Evolutionary conservation across 2,888 invertebrate species (phyloP).

Genomic region (Baronia brevicornis): DNA sequence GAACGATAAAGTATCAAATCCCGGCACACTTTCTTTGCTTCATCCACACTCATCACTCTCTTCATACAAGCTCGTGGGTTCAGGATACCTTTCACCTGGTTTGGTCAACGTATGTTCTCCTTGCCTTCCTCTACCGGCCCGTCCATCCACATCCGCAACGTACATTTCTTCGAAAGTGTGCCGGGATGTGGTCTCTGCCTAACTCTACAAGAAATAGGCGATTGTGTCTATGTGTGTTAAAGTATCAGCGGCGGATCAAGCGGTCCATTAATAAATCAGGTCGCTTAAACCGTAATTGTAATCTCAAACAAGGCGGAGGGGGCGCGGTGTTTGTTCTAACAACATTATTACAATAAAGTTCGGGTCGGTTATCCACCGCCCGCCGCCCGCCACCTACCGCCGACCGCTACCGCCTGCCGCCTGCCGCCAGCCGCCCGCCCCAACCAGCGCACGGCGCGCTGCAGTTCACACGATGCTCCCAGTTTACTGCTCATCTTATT

Average conservation of each 20-base stretch:
- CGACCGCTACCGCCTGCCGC: constrained; percentile 19
- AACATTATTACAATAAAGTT: constrained; percentile 75
- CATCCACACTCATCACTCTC: too few relatives aligned
- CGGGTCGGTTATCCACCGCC: constrained; percentile 50
- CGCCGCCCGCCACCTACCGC: constrained; percentile 22
- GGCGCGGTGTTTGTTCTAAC: constrained; percentile 68
- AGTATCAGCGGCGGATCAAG: constrained; percentile 72
- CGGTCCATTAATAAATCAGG: constrained; percentile 75
- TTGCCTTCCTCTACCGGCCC: too few relatives aligned
- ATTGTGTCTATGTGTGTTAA: too few relatives aligned
- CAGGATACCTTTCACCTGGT: too few relatives aligned
- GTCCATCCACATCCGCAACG: too few relatives aligned
- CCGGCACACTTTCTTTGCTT: too few relatives aligned
- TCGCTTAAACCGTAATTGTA: constrained; percentile 76
- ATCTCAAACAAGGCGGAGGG: constrained; percentile 72
- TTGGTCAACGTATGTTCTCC: too few relatives aligned
- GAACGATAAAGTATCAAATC: constrained; percentile 71
- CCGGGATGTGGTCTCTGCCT: too few relatives aligned
- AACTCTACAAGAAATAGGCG: too few relatives aligned
- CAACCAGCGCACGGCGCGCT: constrained; percentile 13
- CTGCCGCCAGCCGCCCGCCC: constrained; percentile 16
- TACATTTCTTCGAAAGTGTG: too few relatives aligned
- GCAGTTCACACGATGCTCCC: constrained; percentile 38
- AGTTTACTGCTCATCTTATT: constrained; percentile 29
- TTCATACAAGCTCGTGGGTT: too few relatives aligned